These are phyloP conservation scores for Drosophila repleta DNA, from an alignment of 1,140 invertebrate species.

Conservation along the genomic window DNA sequence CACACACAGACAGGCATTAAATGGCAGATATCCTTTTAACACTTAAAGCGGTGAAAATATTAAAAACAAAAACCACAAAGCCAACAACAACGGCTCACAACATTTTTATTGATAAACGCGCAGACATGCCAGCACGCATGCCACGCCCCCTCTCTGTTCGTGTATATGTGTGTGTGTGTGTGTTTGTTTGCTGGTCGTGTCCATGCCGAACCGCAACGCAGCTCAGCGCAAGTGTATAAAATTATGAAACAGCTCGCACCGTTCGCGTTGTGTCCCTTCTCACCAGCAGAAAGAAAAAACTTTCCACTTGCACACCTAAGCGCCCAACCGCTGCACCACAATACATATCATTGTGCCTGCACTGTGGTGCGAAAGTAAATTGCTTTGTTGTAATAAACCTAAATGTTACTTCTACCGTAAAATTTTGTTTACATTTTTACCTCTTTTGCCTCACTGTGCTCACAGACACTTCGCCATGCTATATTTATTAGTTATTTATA, in stretches of 20 bases:
- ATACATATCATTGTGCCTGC: conserved; percentile 1
- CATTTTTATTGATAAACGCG: conserved; percentile 79
- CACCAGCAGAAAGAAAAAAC: conserved; percentile 22
- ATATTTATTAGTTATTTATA: not conserved
- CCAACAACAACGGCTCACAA: conserved; percentile 54
- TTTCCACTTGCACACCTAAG: conserved; percentile 6
- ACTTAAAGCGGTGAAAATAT: conserved; percentile 82
- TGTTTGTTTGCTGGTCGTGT: conserved; percentile 56
- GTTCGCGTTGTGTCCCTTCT: conserved; percentile 47
- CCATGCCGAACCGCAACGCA: conserved; percentile 71
- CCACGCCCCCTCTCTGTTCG: conserved; percentile 13
- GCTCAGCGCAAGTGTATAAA: conserved; percentile 77
- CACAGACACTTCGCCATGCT: not conserved
- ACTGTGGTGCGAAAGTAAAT: not conserved
- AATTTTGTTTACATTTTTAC: no score
- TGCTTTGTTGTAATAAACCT: no score
- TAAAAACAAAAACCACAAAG: conserved; percentile 82
- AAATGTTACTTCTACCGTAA: no score
- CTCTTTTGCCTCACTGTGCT: no score
- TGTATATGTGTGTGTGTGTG: conserved; percentile 8
- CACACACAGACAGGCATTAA: conserved; percentile 56
- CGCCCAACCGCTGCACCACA: not conserved
- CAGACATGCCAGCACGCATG: conserved; percentile 53
- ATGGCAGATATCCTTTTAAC: conserved; percentile 81
- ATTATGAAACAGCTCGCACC: conserved; percentile 75